A percentile compares a stretch with the other conserved stretches of the same genome.
These are phyloP conservation scores for Lathamus discolor DNA, from an alignment of 2,113 vertebrate species.

Conservation along the genomic window DNA sequence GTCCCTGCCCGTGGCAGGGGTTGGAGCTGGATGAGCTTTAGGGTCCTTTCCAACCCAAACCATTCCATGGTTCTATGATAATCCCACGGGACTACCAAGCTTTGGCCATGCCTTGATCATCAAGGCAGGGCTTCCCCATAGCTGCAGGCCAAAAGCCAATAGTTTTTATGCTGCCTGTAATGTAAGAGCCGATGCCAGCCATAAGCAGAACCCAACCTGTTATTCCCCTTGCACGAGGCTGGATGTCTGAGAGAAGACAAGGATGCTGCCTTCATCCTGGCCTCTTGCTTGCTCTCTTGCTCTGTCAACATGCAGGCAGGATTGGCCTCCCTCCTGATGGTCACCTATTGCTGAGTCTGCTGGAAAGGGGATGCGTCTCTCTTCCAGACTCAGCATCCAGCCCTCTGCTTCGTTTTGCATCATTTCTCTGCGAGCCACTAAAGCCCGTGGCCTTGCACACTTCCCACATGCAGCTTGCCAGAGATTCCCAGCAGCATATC, in stretches of 20 bases:
- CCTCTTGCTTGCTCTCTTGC: neutral
- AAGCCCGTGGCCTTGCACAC: fast-evolving
- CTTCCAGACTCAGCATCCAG: neutral
- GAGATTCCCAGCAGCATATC: neutral
- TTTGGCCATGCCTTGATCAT: neutral
- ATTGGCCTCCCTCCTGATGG: neutral
- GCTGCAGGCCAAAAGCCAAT: neutral
- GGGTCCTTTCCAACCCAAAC: neutral
- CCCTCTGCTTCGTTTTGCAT: neutral
- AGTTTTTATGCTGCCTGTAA: neutral
- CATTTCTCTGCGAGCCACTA: neutral
- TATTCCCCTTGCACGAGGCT: fast-evolving
- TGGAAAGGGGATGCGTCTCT: neutral
- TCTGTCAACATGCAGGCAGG: neutral
- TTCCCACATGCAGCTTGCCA: neutral
- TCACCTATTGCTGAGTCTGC: neutral
- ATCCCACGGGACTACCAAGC: fast-evolving
- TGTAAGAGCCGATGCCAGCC: neutral
- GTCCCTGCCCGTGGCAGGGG: neutral
- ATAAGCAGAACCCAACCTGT: neutral
- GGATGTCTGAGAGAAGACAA: neutral
- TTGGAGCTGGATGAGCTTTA: neutral
- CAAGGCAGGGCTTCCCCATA: neutral
- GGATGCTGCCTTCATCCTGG: neutral
- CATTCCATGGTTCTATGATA: neutral